phyloP scores from a whole-genome alignment of 2,888 invertebrate genomes.

The Myopa tessellatipennis region DNA sequence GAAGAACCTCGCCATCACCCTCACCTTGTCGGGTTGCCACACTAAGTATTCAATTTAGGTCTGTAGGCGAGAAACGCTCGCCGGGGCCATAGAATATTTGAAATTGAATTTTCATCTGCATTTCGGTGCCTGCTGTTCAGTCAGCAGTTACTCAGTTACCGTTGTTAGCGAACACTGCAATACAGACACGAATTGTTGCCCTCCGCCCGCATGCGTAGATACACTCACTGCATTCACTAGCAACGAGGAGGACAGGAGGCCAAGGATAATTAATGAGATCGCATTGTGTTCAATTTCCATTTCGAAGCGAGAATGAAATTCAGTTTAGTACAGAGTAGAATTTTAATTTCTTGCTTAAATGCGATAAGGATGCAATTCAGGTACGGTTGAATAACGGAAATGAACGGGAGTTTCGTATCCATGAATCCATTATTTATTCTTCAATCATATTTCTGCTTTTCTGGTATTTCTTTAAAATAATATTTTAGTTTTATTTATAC shows the following conservation, averaged over 20 bases:
- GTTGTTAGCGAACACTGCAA: not conserved
- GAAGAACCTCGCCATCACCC: conserved; percentile 21
- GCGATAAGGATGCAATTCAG: not conserved
- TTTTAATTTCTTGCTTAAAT: not conserved
- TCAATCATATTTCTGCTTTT: no score
- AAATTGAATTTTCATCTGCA: conserved; percentile 31
- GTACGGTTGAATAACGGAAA: not conserved
- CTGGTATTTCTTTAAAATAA: no score
- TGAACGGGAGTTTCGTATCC: not conserved
- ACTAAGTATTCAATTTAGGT: no score
- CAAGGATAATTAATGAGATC: conserved; percentile 26
- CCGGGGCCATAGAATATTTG: conserved; percentile 2
- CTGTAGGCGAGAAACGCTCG: not conserved
- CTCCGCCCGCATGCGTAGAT: conserved; percentile 12
- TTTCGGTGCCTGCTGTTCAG: conserved; percentile 18
- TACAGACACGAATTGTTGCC: not conserved
- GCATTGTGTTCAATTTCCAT: conserved; percentile 27
- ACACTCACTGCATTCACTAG: not conserved
- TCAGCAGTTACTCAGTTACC: not conserved
- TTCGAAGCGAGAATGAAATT: conserved; percentile 5
- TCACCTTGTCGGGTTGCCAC: not conserved
- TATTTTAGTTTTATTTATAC: not conserved
- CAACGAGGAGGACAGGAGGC: not conserved
- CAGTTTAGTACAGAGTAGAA: not conserved
- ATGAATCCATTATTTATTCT: no score